phyloP scores from a whole-genome alignment of 2,797 vertebrate genomes.

The Huso huso region DNA sequence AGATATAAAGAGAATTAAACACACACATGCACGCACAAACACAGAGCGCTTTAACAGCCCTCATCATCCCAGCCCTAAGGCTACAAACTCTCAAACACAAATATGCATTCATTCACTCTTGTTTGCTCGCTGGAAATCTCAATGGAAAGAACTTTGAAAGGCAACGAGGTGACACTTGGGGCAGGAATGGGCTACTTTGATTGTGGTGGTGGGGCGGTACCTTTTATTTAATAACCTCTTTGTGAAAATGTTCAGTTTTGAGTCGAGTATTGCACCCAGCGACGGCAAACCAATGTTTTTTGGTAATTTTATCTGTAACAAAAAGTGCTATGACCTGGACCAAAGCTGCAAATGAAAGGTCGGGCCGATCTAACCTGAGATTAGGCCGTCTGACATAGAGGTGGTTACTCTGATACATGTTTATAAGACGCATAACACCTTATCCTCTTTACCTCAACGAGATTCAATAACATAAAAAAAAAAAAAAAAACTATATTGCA shows the following conservation, averaged over 20 bases:
- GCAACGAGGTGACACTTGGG: conserved; percentile 4
- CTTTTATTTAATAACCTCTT: too few species aligned
- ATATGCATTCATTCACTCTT: conserved; percentile 37
- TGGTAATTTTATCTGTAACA: too few species aligned
- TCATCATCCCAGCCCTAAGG: conserved; percentile 53
- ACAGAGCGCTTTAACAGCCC: background rate
- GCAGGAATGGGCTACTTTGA: conserved; percentile 9
- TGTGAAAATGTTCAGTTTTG: too few species aligned
- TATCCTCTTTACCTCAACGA: too few species aligned
- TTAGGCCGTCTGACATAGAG: background rate
- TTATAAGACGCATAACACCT: too few species aligned
- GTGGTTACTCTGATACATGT: background rate
- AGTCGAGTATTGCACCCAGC: background rate
- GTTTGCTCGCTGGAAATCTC: conserved; percentile 47
- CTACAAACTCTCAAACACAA: conserved; percentile 53
- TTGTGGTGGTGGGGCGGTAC: too few species aligned
- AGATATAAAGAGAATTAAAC: conserved; percentile 22
- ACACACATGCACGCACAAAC: conserved; percentile 3
- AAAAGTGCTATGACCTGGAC: too few species aligned
- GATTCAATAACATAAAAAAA: background rate
- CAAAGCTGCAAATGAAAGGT: too few species aligned
- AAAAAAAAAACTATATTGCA: background rate
- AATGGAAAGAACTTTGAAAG: conserved; percentile 24
- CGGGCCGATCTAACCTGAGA: background rate
- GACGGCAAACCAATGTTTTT: background rate